Base-by-base conservation (phyloP, 2,113 vertebrate genomes). In the Hypanus sabinus region DNA sequence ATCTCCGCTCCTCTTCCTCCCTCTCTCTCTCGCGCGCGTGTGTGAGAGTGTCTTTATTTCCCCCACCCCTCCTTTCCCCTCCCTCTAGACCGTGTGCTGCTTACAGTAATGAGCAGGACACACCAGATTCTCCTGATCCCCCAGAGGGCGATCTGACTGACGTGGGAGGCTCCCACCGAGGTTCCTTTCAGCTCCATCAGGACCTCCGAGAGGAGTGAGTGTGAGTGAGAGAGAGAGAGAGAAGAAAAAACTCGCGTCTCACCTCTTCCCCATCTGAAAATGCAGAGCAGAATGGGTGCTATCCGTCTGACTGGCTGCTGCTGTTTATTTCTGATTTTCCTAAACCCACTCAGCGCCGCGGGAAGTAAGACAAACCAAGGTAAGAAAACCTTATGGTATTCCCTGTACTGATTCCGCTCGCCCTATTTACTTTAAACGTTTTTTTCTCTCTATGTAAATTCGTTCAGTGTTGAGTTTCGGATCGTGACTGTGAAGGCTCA, bases 101-200 rank as follows among this genome's bases (percentile, higher is more conserved):
- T 76, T 9, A 0, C 62, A 90, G 85, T 60, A 33, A 65, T 88
- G 85, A 88, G 5, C 30, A 65, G 85, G 60, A 18, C 85, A 90
- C 11, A 62, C 27, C 57, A 62, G 27, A 88, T n/a, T 57, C 55
- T 62, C 60, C 85, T 88, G 55, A 62, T 88, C 57, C 85, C 85
- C 33, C 85, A 90, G 85, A 90, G 85, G 85, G 85, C 85, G 57
- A 90, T 90, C 85, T 90, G 85, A 68, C 85, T 90, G 85, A 68
- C 60, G 60, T 65, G 85, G 83, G 60, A 90, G 85, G 85, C 30
- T 65, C 60, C 85, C 30, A 90, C 6, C 30, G 60, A 90, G 85
- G 85, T 36, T 68, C 30, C 16, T 88, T 87, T 62, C 83, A 87
- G 83, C 57, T 88, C 85, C 85, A 88, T 88, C 85, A 65, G 85